Percentiles rank a stretch among this genome's conserved stretches.
Conservation (phyloP, 2,888 invertebrate genomes). For the Psococerastis gibbosa region DNA sequence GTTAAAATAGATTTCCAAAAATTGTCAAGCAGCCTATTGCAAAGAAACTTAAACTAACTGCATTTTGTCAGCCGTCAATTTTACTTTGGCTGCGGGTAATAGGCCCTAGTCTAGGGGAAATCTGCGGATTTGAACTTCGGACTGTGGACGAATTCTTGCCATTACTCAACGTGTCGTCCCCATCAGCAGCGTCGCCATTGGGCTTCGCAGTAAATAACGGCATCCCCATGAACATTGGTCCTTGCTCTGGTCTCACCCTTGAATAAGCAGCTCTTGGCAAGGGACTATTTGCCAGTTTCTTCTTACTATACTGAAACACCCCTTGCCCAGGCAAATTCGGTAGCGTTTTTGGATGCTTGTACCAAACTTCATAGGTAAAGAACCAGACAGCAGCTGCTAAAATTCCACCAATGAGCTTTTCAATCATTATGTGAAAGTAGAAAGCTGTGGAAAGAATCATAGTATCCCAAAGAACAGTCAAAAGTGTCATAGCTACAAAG, state of each 20-base stretch:
- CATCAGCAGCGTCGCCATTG: constrained; percentile 18
- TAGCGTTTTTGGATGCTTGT: constrained; percentile 36
- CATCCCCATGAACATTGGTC: constrained; percentile 61
- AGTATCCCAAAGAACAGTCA: constrained; percentile 82
- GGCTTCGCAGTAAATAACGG: constrained; percentile 36
- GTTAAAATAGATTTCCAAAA: no score
- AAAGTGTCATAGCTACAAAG: constrained; percentile 55
- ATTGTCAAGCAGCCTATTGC: no score
- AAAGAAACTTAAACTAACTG: no score
- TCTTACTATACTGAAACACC: constrained; percentile 54
- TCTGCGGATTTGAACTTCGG: neutral
- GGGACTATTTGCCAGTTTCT: constrained; percentile 21
- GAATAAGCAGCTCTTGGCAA: neutral
- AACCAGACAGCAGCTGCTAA: constrained; percentile 81
- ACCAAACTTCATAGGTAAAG: constrained; percentile 70
- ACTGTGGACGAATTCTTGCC: neutral
- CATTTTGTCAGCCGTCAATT: no score
- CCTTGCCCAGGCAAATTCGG: constrained; percentile 62
- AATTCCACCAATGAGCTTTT: constrained; percentile 80
- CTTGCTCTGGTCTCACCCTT: constrained; percentile 24
- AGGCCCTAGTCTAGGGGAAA: neutral
- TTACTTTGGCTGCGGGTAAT: neutral
- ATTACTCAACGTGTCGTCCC: neutral
- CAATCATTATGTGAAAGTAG: constrained; percentile 92
- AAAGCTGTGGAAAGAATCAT: constrained; percentile 85